Base-by-base conservation (phyloP, 1,140 invertebrate species). In the Psix sp. region DNA sequence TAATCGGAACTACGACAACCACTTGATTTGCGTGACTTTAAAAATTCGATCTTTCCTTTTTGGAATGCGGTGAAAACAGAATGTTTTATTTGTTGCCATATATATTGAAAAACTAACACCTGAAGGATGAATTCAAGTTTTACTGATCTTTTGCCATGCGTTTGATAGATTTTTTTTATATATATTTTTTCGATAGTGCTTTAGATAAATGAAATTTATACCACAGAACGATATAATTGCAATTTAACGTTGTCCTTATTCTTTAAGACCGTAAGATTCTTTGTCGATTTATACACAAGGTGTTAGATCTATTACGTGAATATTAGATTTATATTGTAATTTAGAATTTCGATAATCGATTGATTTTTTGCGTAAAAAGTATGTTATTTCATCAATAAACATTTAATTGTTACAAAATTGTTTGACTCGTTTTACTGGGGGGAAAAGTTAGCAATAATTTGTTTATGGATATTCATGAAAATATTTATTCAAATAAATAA, bases 321-420 rank as follows among this genome's bases (percentile, higher is more conserved):
- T 42, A 36, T 24, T 49, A 67, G 43, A 51, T 68, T 68, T 68
- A 51, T 68, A 62, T 59, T 68, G 36, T 36, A 38, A 15, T 39
- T 31, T 57, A 59, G 38, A 40, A 40, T 24, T 39, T 38, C n/a
- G 14, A 54, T 18, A 18, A n/a, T 17, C 16, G 29, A 67, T 21
- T 46, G 18, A 67, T 57, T 36, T 57, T 56, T 57, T 49, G 42
- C 56, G 31, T 49, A 67, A 20, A n/a, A 52, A 31, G 65, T 68
- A 57, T 38, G 29, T 68, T 59, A 33, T 68, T 52, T 49, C 43
- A 60, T 65, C 45, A 63, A 51, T 63, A 71, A 71, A 59, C 21
- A 15, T 33, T 70, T 45, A 39, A 60, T 60, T 60, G 31, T 60
- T 68, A 56, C 24, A 1, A 46, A 57, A 26, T 24, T 14, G 6